Percentiles rank a stretch among this genome's conserved stretches.
Evolutionary conservation across 2,888 invertebrate genomes (phyloP).

Genomic region (Parthenolecanium corni): DNA sequence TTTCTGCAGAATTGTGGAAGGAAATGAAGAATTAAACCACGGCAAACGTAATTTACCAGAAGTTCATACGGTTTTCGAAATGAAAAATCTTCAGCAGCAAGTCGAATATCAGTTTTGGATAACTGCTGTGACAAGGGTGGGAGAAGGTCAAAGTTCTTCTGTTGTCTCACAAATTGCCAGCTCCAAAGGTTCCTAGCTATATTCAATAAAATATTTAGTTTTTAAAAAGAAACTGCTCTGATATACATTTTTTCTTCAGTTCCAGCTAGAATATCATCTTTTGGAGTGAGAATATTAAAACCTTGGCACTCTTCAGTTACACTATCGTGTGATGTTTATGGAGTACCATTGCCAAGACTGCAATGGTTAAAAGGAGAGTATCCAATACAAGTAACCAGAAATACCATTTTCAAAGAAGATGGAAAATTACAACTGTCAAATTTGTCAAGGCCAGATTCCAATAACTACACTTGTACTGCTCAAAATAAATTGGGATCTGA

Average conservation of each 20-base stretch:
- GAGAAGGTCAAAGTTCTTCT: slow-evolving; percentile 61
- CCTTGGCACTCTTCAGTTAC: slow-evolving; percentile 56
- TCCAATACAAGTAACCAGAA: slow-evolving; percentile 42
- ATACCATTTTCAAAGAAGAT: slow-evolving; percentile 49
- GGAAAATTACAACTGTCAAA: slow-evolving; percentile 52
- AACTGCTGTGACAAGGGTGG: slow-evolving; percentile 62
- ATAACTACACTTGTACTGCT: slow-evolving; percentile 56
- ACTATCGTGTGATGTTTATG: slow-evolving; percentile 53
- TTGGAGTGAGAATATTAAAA: slow-evolving; percentile 52
- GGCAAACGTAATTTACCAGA: slow-evolving; percentile 53
- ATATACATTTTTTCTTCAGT: slow-evolving; percentile 38
- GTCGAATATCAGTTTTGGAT: slow-evolving; percentile 70
- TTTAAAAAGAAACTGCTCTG: too few relatives aligned
- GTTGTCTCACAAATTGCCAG: slow-evolving; percentile 49
- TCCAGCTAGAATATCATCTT: slow-evolving; percentile 58
- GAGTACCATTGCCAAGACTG: slow-evolving; percentile 46
- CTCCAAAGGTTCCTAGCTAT: slow-evolving; percentile 9
- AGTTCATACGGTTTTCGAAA: slow-evolving; percentile 53
- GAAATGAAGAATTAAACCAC: slow-evolving; percentile 55
- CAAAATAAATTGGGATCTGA: slow-evolving; percentile 59
- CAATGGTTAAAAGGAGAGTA: slow-evolving; percentile 49
- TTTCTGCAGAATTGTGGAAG: slow-evolving; percentile 47
- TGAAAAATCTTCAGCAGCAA: slow-evolving; percentile 54
- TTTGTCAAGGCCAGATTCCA: slow-evolving; percentile 52
- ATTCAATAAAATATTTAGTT: not conserved